phyloP scores from a whole-genome alignment of 2,888 invertebrate genomes.

The Hydriomena furcata region DNA sequence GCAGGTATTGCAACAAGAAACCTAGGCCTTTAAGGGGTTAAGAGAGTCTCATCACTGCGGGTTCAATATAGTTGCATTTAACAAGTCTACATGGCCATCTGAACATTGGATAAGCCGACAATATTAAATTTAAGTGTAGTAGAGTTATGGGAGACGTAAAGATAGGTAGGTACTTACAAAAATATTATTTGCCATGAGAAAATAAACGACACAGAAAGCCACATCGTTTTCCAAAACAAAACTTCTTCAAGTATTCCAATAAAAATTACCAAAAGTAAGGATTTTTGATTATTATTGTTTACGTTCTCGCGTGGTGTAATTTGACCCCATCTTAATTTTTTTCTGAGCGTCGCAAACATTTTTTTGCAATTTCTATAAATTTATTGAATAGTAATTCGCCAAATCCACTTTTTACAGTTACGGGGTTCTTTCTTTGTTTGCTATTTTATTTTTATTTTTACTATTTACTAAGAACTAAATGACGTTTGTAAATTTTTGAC shows the following conservation, averaged over 20 bases:
- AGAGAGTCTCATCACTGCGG: no score
- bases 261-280: conserved; percentile 55
- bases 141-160: no score
- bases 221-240: conserved; percentile 72
- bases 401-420: not conserved
- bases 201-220: conserved; percentile 66
- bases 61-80: no score
- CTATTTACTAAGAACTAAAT: not conserved
- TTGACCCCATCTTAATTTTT: conserved; percentile 58
- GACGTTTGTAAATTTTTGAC: no score
- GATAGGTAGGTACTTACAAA: conserved; percentile 65
- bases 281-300: conserved; percentile 52
- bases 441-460: not conserved
- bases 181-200: conserved; percentile 56
- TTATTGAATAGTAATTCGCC: no score
- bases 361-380: not conserved
- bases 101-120: no score
- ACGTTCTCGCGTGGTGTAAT: conserved; percentile 51
- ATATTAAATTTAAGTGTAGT: no score
- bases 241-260: conserved; percentile 69
- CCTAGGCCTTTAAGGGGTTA: no score
- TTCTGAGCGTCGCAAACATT: conserved; percentile 63
- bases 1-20: not conserved
- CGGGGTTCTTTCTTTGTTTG: not conserved
- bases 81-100: no score